Percentiles rank a stretch among this genome's conserved stretches.
These are phyloP conservation scores for Microtus oregoni DNA, from an alignment of 2,113 vertebrate species.

Conservation along the genomic window DNA sequence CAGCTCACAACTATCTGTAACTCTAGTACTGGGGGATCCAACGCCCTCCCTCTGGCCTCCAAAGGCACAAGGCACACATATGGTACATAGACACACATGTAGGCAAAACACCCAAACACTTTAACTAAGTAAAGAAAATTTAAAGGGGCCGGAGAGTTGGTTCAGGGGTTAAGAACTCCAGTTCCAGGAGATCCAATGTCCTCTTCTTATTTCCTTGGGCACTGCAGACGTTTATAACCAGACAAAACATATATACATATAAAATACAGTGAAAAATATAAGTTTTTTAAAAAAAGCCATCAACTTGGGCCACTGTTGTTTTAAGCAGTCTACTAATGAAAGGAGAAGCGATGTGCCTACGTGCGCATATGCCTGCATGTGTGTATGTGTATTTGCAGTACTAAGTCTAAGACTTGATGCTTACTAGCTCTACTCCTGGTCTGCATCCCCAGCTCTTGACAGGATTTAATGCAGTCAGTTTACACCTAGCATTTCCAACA, in stretches of 20 bases:
- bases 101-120: neutral
- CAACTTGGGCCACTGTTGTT: constrained; percentile 39
- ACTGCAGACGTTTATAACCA: neutral
- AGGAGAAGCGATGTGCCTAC: neutral
- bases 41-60: neutral
- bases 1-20: neutral
- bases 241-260: neutral
- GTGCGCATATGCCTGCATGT: no score
- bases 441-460: neutral
- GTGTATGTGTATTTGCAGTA: neutral
- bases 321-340: constrained; percentile 32
- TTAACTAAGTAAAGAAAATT: neutral
- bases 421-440: neutral
- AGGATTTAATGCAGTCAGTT: neutral
- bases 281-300: neutral
- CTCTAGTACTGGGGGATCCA: neutral
- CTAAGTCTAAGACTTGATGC: neutral
- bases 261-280: neutral
- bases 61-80: neutral
- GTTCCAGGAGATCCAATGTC: neutral
- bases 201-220: neutral
- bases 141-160: neutral
- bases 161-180: neutral
- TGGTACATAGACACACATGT: neutral
- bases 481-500: neutral